Conservation (phyloP, 2,113 vertebrate species). For the Centropristis striata region DNA sequence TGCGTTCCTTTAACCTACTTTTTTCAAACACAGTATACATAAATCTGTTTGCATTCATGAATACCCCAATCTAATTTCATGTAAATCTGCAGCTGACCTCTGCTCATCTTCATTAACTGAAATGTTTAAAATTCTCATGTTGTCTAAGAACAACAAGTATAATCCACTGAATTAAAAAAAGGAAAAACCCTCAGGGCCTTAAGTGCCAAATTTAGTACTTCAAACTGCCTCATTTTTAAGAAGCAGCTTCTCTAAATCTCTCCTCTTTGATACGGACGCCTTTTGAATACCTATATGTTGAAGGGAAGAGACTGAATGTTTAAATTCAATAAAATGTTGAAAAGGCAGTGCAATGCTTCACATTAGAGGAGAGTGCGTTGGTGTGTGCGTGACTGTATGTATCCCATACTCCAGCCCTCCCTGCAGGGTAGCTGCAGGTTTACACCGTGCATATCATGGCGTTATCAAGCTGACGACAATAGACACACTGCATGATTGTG, state of each 20-base stretch:
- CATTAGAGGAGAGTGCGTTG: neutral
- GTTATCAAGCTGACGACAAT: slow-evolving; percentile 58
- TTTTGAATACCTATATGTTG: neutral
- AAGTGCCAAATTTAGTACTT: neutral
- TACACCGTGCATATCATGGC: slow-evolving; percentile 20
- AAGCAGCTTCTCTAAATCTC: slow-evolving; percentile 1
- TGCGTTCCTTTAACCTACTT: neutral
- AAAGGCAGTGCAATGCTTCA: neutral
- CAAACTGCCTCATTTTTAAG: neutral
- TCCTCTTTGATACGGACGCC: neutral
- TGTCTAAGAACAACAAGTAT: neutral
- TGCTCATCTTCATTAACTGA: neutral
- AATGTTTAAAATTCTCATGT: neutral
- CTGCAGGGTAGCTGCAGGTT: slow-evolving; percentile 49
- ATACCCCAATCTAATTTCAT: neutral
- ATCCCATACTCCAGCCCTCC: slow-evolving; percentile 4
- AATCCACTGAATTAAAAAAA: neutral
- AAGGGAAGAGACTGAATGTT: neutral
- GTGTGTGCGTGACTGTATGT: slow-evolving; percentile 6
- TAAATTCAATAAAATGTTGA: neutral
- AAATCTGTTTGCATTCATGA: neutral
- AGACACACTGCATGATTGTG: slow-evolving; percentile 49
- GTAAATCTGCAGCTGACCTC: slow-evolving; percentile 8
- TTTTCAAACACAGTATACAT: neutral
- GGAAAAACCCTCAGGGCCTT: neutral